phyloP scores from a whole-genome alignment of 2,113 vertebrate genomes.

The Azemiops feae region DNA sequence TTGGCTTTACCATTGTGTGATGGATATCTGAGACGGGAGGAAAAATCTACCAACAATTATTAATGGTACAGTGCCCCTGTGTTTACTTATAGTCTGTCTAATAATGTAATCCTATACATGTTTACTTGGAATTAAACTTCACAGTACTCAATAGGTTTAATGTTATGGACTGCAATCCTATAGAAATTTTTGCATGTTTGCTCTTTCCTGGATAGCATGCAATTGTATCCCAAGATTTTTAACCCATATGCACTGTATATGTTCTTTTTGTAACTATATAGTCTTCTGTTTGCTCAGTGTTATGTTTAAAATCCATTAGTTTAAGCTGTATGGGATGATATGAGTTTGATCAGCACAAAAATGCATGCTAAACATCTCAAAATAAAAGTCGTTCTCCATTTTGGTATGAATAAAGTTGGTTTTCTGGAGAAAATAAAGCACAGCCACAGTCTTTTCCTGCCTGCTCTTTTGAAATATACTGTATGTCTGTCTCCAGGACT shows the following conservation, averaged over 20 bases:
- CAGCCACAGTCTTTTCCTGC: conserved; percentile 44
- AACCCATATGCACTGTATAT: background rate
- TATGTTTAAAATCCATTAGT: background rate
- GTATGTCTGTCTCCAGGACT: conserved; percentile 76
- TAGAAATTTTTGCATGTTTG: background rate
- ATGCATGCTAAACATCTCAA: background rate
- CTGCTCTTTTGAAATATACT: conserved; percentile 68
- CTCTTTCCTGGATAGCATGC: background rate
- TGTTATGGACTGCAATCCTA: background rate
- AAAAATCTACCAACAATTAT: conserved; percentile 18
- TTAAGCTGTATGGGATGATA: background rate
- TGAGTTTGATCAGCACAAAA: background rate
- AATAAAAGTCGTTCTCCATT: conserved; percentile 12
- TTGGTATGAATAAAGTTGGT: conserved; percentile 13
- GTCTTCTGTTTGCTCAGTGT: background rate
- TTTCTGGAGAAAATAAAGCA: conserved; percentile 50
- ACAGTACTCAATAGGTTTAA: background rate
- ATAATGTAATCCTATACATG: background rate
- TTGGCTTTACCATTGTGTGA: conserved; percentile 55
- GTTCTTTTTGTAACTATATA: conserved; percentile 31
- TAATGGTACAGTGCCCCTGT: conserved; percentile 40
- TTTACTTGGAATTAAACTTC: background rate
- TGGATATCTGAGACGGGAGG: conserved; percentile 51
- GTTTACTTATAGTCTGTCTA: background rate
- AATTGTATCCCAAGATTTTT: background rate